Percentiles rank a stretch among this genome's conserved stretches.
phyloP scores from a whole-genome alignment of 2,797 vertebrate species.

The Schizopygopsis pylzovi region DNA sequence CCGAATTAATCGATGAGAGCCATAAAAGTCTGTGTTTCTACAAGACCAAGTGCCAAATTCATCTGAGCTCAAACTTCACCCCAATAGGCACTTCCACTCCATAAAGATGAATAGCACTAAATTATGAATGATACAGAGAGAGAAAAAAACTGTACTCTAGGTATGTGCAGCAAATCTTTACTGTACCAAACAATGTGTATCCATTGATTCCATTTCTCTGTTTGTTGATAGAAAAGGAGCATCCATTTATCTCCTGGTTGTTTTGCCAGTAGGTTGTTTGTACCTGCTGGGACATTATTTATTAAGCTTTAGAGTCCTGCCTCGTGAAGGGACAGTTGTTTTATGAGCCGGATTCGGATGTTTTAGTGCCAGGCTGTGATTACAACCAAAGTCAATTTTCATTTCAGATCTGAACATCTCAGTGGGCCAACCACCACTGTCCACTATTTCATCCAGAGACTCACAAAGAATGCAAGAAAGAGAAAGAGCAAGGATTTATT shows the following conservation, averaged over 20 bases:
- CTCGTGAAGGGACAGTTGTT: constrained; percentile 63
- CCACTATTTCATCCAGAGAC: constrained; percentile 46
- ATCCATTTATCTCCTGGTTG: constrained; percentile 46
- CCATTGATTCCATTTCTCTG: constrained; percentile 41
- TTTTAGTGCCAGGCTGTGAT: constrained; percentile 67
- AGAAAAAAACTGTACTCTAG: not conserved
- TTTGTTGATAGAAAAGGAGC: constrained; percentile 32
- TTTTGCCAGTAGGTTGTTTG: constrained; percentile 45
- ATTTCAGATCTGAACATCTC: constrained; percentile 73
- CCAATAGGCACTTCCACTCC: constrained; percentile 25
- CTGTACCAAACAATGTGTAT: constrained; percentile 22
- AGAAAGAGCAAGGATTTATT: constrained; percentile 15
- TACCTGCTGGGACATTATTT: constrained; percentile 58
- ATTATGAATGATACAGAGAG: constrained; percentile 3
- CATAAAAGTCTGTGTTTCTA: constrained; percentile 28
- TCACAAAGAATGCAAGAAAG: constrained; percentile 30
- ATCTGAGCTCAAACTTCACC: constrained; percentile 37
- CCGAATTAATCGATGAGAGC: constrained; percentile 15
- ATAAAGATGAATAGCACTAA: constrained; percentile 29
- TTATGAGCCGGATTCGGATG: constrained; percentile 64
- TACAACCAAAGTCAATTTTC: constrained; percentile 64
- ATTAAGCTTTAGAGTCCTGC: constrained; percentile 52
- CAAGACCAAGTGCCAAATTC: constrained; percentile 35
- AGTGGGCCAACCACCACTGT: constrained; percentile 50
- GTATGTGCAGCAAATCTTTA: constrained; percentile 12